A percentile compares a stretch with the other conserved stretches of the same genome.
phyloP scores from a whole-genome alignment of 2,113 vertebrate species.

The Oostethus manadensis region DNA sequence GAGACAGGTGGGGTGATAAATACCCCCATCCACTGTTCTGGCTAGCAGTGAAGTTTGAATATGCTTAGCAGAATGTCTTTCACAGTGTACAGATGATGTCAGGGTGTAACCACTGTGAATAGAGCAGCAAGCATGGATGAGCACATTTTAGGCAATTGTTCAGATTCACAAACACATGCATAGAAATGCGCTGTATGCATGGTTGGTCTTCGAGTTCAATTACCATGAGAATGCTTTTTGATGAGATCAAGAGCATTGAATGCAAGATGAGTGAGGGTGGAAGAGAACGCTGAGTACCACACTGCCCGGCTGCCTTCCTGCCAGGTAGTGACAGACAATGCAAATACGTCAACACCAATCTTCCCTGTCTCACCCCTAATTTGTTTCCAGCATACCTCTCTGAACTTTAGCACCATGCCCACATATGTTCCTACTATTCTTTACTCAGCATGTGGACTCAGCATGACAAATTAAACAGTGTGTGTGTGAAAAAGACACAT shows the following conservation, averaged over 20 bases:
- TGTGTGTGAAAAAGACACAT: constrained; percentile 40
- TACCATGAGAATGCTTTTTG: constrained; percentile 69
- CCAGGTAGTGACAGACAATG: constrained; percentile 32
- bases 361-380: constrained; percentile 40
- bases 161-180: constrained; percentile 18
- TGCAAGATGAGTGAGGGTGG: constrained; percentile 34
- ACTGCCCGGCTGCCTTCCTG: constrained; percentile 17
- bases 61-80: constrained; percentile 43
- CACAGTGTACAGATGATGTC: constrained; percentile 39
- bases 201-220: constrained; percentile 66
- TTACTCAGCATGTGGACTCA: constrained; percentile 41
- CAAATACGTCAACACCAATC: constrained; percentile 28
- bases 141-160: constrained; percentile 43
- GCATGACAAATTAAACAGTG: constrained; percentile 52
- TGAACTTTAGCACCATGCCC: constrained; percentile 47
- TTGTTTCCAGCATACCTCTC: constrained; percentile 42
- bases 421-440: constrained; percentile 35
- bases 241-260: constrained; percentile 59
- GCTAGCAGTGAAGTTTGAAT: constrained; percentile 39
- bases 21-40: constrained; percentile 44
- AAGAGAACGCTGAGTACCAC: constrained; percentile 1
- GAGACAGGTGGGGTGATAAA: constrained; percentile 49
- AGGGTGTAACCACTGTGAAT: constrained; percentile 39
- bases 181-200: constrained; percentile 14
- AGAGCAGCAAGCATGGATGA: constrained; percentile 47